A percentile compares a stretch with the other conserved stretches of the same genome.
Evolutionary conservation across 2,888 invertebrate species (phyloP).

Genomic region (Desoria tigrina): DNA sequence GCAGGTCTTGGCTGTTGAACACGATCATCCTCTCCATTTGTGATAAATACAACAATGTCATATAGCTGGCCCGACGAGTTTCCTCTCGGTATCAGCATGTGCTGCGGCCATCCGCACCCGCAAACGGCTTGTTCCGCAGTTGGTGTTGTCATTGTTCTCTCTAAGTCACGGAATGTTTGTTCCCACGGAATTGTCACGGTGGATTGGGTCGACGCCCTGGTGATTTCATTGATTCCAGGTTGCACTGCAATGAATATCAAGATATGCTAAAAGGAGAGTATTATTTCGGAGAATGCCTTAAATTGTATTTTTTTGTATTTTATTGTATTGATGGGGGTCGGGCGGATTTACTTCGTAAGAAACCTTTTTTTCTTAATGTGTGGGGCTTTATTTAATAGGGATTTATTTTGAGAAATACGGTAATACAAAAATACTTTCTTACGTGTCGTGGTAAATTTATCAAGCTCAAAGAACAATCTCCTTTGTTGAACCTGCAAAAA

Average conservation of each 20-base stretch:
- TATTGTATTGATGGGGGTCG: too few relatives aligned
- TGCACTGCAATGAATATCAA: slow-evolving; percentile 61
- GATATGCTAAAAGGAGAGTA: background rate
- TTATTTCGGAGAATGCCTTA: background rate
- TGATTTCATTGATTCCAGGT: slow-evolving; percentile 63
- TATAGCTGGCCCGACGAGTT: slow-evolving; percentile 61
- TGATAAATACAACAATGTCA: slow-evolving; percentile 54
- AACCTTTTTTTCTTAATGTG: too few relatives aligned
- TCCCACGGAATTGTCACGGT: slow-evolving; percentile 82
- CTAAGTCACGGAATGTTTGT: slow-evolving; percentile 68
- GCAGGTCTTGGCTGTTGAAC: slow-evolving; percentile 31
- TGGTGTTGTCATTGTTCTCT: slow-evolving; percentile 63
- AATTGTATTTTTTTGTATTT: too few relatives aligned
- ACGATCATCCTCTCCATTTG: slow-evolving; percentile 53
- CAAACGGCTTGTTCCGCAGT: slow-evolving; percentile 64
- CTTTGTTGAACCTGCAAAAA: slow-evolving; percentile 64
- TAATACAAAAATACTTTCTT: slow-evolving; percentile 55
- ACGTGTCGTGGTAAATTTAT: slow-evolving; percentile 69
- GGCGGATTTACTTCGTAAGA: too few relatives aligned
- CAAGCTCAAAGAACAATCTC: slow-evolving; percentile 70
- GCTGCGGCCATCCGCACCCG: slow-evolving; percentile 86
- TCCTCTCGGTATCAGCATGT: slow-evolving; percentile 76
- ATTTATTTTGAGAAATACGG: background rate
- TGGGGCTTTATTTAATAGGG: too few relatives aligned
- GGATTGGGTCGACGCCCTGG: slow-evolving; percentile 69